Percentiles rank a stretch among this genome's conserved stretches.
Conservation (phyloP, 1,140 invertebrate genomes). For the Aricia agestis region DNA sequence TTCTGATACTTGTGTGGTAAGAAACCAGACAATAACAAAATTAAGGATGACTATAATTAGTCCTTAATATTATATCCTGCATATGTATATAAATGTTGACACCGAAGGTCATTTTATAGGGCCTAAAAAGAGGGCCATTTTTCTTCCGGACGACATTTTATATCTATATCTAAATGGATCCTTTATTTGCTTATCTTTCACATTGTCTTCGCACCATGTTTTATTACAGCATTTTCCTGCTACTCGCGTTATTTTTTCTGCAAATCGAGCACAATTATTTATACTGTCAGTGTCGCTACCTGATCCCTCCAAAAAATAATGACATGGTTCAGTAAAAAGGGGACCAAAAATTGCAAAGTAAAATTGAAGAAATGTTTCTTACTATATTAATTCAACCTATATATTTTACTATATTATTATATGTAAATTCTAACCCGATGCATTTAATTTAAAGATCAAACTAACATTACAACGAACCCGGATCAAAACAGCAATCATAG, state of each 20-base stretch:
- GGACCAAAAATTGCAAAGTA: not conserved
- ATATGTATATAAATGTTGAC: no score
- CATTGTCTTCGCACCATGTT: not conserved
- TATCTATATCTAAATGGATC: not conserved
- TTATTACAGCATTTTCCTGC: not conserved
- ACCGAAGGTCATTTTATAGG: no score
- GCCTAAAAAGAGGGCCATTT: not conserved
- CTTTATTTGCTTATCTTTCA: not conserved
- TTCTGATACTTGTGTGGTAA: not conserved
- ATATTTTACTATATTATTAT: not conserved
- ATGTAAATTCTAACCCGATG: not conserved
- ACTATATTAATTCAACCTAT: no score
- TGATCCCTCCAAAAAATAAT: not conserved
- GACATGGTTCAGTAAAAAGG: not conserved
- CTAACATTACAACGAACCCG: not conserved
- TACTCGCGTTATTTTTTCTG: not conserved
- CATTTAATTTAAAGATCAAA: not conserved
- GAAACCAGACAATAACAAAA: not conserved
- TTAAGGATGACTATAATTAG: not conserved
- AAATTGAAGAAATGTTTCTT: not conserved
- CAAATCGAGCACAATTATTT: not conserved
- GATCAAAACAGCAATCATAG: not conserved
- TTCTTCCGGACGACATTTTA: not conserved
- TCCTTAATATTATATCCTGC: not conserved
- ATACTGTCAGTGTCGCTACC: not conserved